A percentile compares a stretch with the other conserved stretches of the same genome.
Conservation (phyloP, 1,140 invertebrate species). For the Nautilus pompilius region DNA sequence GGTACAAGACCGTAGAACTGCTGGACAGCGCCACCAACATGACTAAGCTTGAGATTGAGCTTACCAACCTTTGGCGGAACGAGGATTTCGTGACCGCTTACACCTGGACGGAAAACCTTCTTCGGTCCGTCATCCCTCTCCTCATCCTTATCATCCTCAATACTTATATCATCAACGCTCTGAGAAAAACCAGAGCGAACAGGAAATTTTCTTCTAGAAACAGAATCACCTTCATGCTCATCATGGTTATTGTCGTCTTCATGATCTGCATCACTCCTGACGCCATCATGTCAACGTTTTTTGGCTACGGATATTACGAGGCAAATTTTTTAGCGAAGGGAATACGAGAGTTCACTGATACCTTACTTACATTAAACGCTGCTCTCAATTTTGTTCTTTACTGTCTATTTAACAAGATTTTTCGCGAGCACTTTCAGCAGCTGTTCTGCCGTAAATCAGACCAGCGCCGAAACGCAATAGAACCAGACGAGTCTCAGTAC, state of each 20-base stretch:
- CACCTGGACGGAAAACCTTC: constrained; percentile 64
- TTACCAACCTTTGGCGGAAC: constrained; percentile 55
- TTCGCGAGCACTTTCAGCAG: constrained; percentile 55
- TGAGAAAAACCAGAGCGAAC: constrained; percentile 53
- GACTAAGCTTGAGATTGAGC: constrained; percentile 24
- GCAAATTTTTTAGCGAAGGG: constrained; percentile 54
- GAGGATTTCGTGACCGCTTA: constrained; percentile 62
- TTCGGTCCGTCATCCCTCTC: constrained; percentile 65
- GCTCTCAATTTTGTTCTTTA: constrained; percentile 74
- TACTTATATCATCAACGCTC: constrained; percentile 67
- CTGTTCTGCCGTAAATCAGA: constrained; percentile 24
- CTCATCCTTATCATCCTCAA: constrained; percentile 56
- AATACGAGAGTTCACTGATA: constrained; percentile 72
- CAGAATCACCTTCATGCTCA: constrained; percentile 71
- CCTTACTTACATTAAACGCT: constrained; percentile 70
- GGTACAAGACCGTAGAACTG: constrained; percentile 27
- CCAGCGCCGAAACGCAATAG: constrained; percentile 2
- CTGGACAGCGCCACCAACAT: constrained; percentile 14
- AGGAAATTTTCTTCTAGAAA: constrained; percentile 28
- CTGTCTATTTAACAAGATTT: constrained; percentile 73
- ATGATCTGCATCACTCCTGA: constrained; percentile 72
- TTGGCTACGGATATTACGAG: constrained; percentile 51
- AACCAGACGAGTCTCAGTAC: constrained; percentile 27
- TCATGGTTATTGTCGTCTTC: constrained; percentile 72
- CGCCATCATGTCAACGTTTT: constrained; percentile 61